phyloP scores from a whole-genome alignment of 2,113 vertebrate species.

The Rhinolophus sinicus region DNA sequence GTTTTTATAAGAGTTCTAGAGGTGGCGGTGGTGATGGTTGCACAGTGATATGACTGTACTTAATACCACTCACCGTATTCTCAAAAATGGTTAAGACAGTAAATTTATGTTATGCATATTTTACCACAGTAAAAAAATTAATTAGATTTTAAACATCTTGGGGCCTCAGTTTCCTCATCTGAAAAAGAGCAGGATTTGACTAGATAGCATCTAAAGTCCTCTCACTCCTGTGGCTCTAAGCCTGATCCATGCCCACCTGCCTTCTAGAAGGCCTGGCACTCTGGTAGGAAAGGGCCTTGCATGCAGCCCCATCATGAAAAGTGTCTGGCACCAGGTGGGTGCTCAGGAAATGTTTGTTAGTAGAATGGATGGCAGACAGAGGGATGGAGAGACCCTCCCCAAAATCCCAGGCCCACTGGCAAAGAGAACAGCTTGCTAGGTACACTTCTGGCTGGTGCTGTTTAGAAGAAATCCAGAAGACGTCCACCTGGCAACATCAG shows the following conservation, averaged over 20 bases:
- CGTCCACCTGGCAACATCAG: background rate
- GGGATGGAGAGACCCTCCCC: background rate
- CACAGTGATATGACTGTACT: background rate
- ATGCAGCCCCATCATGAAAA: background rate
- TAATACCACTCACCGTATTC: background rate
- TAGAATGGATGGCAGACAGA: background rate
- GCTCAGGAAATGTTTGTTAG: background rate
- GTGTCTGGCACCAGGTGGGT: background rate
- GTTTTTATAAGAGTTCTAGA: background rate
- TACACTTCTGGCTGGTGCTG: background rate
- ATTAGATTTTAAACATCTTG: background rate
- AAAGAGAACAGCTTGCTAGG: background rate
- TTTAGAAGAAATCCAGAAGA: background rate
- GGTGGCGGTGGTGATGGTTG: background rate
- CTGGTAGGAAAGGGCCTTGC: background rate
- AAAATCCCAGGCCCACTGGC: background rate
- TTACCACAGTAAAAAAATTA: background rate
- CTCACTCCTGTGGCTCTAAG: background rate
- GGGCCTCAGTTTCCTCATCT: background rate
- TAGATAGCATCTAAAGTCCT: background rate
- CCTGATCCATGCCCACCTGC: background rate
- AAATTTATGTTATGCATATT: background rate
- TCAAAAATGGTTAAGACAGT: background rate
- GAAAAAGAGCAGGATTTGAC: background rate
- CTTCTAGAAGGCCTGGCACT: background rate